Base-by-base conservation (phyloP, 92 coral and sea anemone species). In the Epizoanthus scotinus region DNA sequence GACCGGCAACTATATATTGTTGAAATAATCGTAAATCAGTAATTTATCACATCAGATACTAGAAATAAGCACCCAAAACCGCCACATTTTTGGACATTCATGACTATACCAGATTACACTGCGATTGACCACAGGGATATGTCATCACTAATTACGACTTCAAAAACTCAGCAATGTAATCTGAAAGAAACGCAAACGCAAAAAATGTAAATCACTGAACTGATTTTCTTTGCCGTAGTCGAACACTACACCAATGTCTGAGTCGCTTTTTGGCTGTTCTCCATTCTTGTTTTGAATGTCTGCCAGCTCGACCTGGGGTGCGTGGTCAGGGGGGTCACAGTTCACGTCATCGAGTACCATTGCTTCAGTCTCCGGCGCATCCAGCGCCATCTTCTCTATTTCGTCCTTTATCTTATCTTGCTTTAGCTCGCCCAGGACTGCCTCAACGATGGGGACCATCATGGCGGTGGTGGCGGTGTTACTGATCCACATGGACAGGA, bases 371-470 rank as follows among this genome's bases (percentile, higher is more conserved):
- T 47, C 58, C 55, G 50, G 50, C 14, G 59, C 49, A 25, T 6
- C 59, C 40, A 3, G 44, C 20, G 24, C 82, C 10, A 34, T 25
- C 38, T 63, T 31, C n/a, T 49, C 65, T 2, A n/a, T 70, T n/a
- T 61, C 56, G 28, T 68, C 52, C 42, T 86, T 62, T 31, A 78
- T 31, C 20, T 85, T 78, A 34, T 87, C 86, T 57, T 85, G 84
- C 58, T 83, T 82, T 44, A 91, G 73, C 78, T 91, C 94, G 22
- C 68, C 82, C 17, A 91, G 84, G 7, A 91, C 91, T 0, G 94
- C 94, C 49, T 91, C 90, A 3, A 89, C 94, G 36, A 91, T 91
- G 19, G 94, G 94, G 2, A 88, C 91, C 94, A 91, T 91, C 94
- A 91, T 91, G 62, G 94, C 94, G 14, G 94, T 91, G 2, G 94